A percentile compares a stretch with the other conserved stretches of the same genome.
Evolutionary conservation across 2,113 vertebrate species (phyloP).

Genomic region (Mola mola): DNA sequence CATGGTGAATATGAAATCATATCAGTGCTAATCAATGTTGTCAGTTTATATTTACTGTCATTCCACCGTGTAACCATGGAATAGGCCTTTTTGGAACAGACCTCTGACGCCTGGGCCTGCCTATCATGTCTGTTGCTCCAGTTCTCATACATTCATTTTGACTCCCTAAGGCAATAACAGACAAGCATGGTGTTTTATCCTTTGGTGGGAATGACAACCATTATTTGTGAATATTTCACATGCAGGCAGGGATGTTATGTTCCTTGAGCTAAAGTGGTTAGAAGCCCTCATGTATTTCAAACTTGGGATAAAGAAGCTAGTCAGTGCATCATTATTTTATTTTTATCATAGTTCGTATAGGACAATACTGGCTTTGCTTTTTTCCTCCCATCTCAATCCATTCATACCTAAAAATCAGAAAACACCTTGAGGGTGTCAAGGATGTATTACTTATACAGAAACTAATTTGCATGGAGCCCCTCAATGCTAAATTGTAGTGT

Average conservation of each 20-base stretch:
- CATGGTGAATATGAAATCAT: conserved; percentile 32
- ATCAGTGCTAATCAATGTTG: conserved; percentile 29
- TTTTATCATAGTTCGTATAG: neutral
- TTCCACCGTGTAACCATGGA: conserved; percentile 21
- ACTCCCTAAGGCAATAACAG: conserved; percentile 92
- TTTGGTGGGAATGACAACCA: conserved; percentile 89
- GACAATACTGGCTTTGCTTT: neutral
- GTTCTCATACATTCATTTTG: conserved; percentile 91
- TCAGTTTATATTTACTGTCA: conserved; percentile 5
- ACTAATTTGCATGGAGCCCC: conserved; percentile 5
- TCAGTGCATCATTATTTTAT: conserved; percentile 27
- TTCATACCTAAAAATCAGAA: neutral
- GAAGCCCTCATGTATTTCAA: conserved; percentile 25
- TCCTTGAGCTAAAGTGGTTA: conserved; percentile 33
- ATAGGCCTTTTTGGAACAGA: conserved; percentile 17
- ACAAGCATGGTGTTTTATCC: conserved; percentile 79
- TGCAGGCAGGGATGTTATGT: conserved; percentile 10
- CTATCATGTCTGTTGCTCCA: conserved; percentile 81
- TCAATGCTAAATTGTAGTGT: conserved; percentile 6
- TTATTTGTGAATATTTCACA: conserved; percentile 62
- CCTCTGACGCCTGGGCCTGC: conserved; percentile 52
- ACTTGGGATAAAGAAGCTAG: conserved; percentile 19
- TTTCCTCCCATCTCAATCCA: neutral
- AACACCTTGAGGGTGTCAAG: neutral
- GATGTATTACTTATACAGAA: neutral